Evolutionary conservation across 2,888 invertebrate species (phyloP), one percentile per base, ranked within the genome.

Genomic region (Spodoptera picta): DNA sequence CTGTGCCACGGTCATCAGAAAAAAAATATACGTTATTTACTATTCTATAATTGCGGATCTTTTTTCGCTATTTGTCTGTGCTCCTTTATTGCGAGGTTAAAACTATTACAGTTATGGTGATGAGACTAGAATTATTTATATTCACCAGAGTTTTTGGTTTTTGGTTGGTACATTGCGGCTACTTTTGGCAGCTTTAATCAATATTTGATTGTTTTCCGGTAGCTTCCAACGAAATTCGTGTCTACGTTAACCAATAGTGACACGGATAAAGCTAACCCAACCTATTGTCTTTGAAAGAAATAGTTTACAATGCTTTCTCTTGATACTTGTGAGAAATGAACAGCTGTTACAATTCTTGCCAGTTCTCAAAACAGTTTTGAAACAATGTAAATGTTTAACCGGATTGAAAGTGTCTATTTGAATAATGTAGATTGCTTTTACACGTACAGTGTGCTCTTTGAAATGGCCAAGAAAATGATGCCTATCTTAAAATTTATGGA

Each of bases 1-100:
- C 31, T 69, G 65, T 77, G 73, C 65, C 77, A 77, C 41, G 79
- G 79, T 62, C 79, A 54, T 12, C 24, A 71, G 56, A 69, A 61
- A 64, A 14, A 74, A 56, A 62, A 48, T 0, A 73, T 66, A 71
- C 48, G 59, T 46, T 69, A 46, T 59, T 56, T 46, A 36, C 36
- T 51, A 52, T 66, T 68, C 54, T 64, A 64, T 75, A 72, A 75
- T 61, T 68, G 48, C 44, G 27, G 12, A 48, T 31, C 23, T 52
- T 60, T 68, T 67, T 62, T 49, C 59, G 36, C 23, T 60, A 52
- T 51, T 49, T 51, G 11, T 49, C 23, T 60, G 41, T 24, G 54
- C 36, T 58, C 55, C 55, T 58, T 59, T 36, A 44, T 47, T 65
- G 9, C 50, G 23, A 42, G 41, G 47, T 44, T 9, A 44, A 46